Base-by-base conservation (phyloP, 1,140 invertebrate species). In the Drosophila pandora region DNA sequence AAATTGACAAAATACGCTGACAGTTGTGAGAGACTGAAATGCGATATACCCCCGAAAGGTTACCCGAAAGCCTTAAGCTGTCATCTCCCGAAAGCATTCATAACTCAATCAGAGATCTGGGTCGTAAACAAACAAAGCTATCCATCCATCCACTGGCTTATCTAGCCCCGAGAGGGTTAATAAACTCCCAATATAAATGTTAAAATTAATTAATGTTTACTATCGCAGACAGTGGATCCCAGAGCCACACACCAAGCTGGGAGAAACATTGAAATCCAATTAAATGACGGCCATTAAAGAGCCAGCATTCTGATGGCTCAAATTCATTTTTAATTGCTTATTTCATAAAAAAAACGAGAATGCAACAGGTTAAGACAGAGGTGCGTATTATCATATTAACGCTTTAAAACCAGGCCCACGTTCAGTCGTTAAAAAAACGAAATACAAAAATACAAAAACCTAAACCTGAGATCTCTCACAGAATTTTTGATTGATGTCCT, bases 341-440 rank as follows among this genome's bases (percentile, higher is more conserved):
- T 82, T 88, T 82, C 83, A 87, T 87, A 81, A 69, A 56, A 56
- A 52, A 47, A 79, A 57, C 76, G 61, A 61, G 45, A 56, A 13
- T 43, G 56, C 72, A 79, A 67, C 80, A 84, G 80, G 72, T 79
- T 70, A 45, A 12, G 55, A 75, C 56, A 69, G 77, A 87, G 79
- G 62, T 83, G 82, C 79, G 72, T 76, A 87, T 87, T 87, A 88
- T 87, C 82, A 87, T 87, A 87, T 87, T 87, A 87, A 88, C 82
- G 83, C 82, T 57, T 82, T 64, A 58, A 64, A 25, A 37, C 55
- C 63, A 57, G 17, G 30, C 48, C 60, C 52, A 65, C 30, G 53
- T 57, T 59, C 58, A 72, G 64, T 63, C 67, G 43, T 28, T 22
- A 12, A 37, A 32, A 48, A 37, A 55, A 56, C 78, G 58, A 69